These are phyloP conservation scores for Sarcophaga carnaria DNA, from an alignment of 2,888 invertebrate species.

Conservation along the genomic window DNA sequence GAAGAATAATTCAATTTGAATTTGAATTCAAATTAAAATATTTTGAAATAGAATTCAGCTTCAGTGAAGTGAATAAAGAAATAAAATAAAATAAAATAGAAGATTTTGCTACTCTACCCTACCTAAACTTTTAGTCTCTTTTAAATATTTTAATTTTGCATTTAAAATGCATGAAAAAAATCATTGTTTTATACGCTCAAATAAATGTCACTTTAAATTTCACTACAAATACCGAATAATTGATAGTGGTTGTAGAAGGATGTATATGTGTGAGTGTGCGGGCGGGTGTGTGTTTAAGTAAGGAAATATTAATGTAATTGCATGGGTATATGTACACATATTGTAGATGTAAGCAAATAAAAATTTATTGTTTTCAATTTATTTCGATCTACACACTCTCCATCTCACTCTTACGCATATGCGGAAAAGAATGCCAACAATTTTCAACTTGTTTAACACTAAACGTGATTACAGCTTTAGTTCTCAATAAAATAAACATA, in stretches of 20 bases:
- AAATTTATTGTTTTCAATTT: conserved; percentile 55
- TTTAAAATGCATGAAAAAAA: conserved; percentile 20
- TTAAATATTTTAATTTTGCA: background rate
- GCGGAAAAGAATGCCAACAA: conserved; percentile 25
- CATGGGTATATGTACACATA: background rate
- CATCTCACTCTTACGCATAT: background rate
- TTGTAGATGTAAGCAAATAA: background rate
- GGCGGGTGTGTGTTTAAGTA: no score
- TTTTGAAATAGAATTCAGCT: background rate
- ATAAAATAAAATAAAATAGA: no score
- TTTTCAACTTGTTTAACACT: conserved; percentile 55
- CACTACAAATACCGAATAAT: background rate
- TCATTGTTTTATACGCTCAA: conserved; percentile 13
- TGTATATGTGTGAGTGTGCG: no score
- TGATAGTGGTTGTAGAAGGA: no score
- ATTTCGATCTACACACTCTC: conserved; percentile 37
- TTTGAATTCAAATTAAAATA: conserved; percentile 8
- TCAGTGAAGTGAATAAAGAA: background rate
- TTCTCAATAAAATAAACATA: background rate
- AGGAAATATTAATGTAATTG: conserved; percentile 14
- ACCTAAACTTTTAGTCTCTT: no score
- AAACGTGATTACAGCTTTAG: conserved; percentile 34
- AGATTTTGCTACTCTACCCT: no score
- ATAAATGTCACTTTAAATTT: conserved; percentile 12
- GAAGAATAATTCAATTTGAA: conserved; percentile 2